Conservation (phyloP, 2,113 vertebrate genomes). For the Peromyscus maniculatus region DNA sequence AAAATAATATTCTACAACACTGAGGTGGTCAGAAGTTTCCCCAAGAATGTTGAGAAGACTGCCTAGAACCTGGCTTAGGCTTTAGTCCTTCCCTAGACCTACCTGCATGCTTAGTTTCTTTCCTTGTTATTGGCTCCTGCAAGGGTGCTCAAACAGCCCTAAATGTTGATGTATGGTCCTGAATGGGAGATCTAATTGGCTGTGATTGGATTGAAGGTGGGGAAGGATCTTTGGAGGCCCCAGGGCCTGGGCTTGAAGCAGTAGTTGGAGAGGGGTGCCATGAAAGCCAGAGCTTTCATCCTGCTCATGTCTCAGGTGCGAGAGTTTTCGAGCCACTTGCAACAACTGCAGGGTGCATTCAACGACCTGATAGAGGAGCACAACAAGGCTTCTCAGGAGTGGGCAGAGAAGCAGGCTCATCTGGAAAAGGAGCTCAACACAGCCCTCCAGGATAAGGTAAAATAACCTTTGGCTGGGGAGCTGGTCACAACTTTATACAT, state of each 20-base stretch:
- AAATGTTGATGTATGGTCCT: neutral
- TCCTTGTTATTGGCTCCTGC: constrained; percentile 12
- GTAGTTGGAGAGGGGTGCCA: neutral
- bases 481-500: too few relatives aligned
- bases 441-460: constrained; percentile 92
- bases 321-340: constrained; percentile 88
- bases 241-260: neutral
- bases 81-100: neutral
- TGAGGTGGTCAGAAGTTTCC: neutral
- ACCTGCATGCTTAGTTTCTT: neutral
- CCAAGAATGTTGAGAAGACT: neutral
- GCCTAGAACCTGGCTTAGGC: neutral
- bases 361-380: constrained; percentile 89
- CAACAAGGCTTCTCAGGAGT: constrained; percentile 84
- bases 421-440: constrained; percentile 89
- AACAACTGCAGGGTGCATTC: constrained; percentile 89
- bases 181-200: neutral
- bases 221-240: neutral
- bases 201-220: neutral
- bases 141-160: neutral
- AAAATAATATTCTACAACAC: too few relatives aligned
- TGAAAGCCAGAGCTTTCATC: neutral
- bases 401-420: constrained; percentile 81
- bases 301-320: constrained; percentile 86
- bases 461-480: neutral